These are phyloP conservation scores for Rana temporaria DNA, from an alignment of 2,113 vertebrate species.

Conservation along the genomic window DNA sequence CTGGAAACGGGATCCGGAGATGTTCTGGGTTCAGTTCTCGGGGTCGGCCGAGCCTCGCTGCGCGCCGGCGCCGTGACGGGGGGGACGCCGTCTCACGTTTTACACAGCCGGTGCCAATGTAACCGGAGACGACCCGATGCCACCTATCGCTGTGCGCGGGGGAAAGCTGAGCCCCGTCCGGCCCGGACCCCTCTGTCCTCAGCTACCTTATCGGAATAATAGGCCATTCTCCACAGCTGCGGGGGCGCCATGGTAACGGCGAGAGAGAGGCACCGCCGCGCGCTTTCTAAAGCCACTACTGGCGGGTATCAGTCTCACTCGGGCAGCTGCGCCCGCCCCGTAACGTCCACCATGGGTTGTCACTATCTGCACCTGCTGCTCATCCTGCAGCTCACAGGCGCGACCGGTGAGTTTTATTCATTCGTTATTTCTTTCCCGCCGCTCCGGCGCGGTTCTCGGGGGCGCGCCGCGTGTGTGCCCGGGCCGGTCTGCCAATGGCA, in stretches of 20 bases:
- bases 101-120: slow-evolving; percentile 12
- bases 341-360: slow-evolving; percentile 22
- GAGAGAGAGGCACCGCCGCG: slow-evolving; percentile 23
- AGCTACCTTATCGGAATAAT: slow-evolving; percentile 40
- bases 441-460: too few species aligned
- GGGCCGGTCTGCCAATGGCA: too few species aligned
- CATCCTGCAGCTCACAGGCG: not conserved
- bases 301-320: slow-evolving; percentile 1
- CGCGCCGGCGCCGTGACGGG: not conserved
- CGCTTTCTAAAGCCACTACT: not conserved
- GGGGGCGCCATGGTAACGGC: slow-evolving; percentile 39
- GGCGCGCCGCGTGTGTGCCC: too few species aligned
- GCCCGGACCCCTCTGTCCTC: slow-evolving; percentile 1
- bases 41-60: not conserved
- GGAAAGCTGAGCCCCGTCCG: slow-evolving; percentile 53
- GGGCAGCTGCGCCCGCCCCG: slow-evolving; percentile 1
- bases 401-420: slow-evolving; percentile 50
- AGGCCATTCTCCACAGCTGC: slow-evolving; percentile 45
- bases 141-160: not conserved
- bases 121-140: slow-evolving; percentile 29
- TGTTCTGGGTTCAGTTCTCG: not conserved
- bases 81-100: slow-evolving; percentile 1
- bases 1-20: not conserved
- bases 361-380: slow-evolving; percentile 26
- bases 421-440: too few species aligned